Evolutionary conservation across 1,140 invertebrate species (phyloP).

Genomic region (Thaumatotibia leucotreta): DNA sequence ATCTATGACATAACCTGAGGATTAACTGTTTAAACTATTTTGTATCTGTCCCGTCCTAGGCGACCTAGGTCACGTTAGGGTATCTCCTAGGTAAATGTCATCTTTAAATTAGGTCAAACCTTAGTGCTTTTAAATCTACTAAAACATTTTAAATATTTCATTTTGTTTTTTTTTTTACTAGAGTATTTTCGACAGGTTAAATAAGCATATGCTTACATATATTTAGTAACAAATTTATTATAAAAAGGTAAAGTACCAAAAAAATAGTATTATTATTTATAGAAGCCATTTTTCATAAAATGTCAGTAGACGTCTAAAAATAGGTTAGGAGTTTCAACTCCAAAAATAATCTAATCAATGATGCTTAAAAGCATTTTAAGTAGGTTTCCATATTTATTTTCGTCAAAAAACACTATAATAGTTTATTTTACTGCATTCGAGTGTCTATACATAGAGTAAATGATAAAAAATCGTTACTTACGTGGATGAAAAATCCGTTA

Average conservation of each 20-base stretch:
- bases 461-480: slow-evolving; percentile 7
- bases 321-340: neutral
- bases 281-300: neutral
- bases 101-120: slow-evolving; percentile 44
- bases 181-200: too few relatives aligned
- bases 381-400: neutral
- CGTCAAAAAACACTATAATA: neutral
- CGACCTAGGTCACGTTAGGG: slow-evolving; percentile 50
- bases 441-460: neutral
- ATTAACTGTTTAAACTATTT: neutral
- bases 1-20: neutral
- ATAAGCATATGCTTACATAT: neutral
- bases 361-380: neutral
- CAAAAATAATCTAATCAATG: neutral
- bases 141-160: slow-evolving; percentile 26
- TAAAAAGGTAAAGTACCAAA: neutral
- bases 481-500: neutral
- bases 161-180: neutral
- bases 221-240: neutral
- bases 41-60: neutral
- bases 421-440: neutral
- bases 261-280: neutral
- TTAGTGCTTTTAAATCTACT: slow-evolving; percentile 20
- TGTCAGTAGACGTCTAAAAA: neutral
- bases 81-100: slow-evolving; percentile 43